phyloP scores from a whole-genome alignment of 1,140 invertebrate genomes.

The Eriocheir sinensis region DNA sequence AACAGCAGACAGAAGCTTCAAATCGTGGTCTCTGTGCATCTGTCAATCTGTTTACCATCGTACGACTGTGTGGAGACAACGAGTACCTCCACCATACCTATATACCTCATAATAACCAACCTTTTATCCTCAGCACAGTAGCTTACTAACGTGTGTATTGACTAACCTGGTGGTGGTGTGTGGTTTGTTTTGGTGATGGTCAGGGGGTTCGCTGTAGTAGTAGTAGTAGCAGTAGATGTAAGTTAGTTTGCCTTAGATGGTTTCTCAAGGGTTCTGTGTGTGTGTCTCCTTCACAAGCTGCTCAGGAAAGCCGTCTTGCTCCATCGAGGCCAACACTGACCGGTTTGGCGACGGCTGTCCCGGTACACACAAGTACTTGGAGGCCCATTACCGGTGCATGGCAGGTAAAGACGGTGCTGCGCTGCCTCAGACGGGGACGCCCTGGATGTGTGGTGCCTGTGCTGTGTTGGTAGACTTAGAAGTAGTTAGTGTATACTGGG shows the following conservation, averaged over 20 bases:
- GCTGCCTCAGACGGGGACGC: background rate
- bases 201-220: too few species aligned
- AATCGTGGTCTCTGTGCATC: too few species aligned
- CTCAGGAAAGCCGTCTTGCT: conserved; percentile 85
- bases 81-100: too few species aligned
- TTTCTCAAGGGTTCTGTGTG: background rate
- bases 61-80: too few species aligned
- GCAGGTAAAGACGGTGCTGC: conserved; percentile 74
- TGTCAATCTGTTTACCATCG: too few species aligned
- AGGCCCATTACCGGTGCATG: conserved; percentile 94
- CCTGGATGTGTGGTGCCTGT: background rate
- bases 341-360: conserved; percentile 96
- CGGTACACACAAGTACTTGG: conserved; percentile 96
- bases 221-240: conserved; percentile 15
- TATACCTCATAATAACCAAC: background rate
- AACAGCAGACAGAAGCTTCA: too few species aligned
- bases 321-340: conserved; percentile 91
- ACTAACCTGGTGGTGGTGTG: conserved; percentile 43
- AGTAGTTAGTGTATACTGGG: too few species aligned
- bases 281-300: conserved; percentile 75
- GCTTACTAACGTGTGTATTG: background rate
- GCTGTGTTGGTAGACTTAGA: background rate
- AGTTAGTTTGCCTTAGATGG: background rate
- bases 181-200: too few species aligned
- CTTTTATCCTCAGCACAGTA: background rate